Evolutionary conservation across 2,888 invertebrate genomes (phyloP).

Genomic region (Arge pagana): DNA sequence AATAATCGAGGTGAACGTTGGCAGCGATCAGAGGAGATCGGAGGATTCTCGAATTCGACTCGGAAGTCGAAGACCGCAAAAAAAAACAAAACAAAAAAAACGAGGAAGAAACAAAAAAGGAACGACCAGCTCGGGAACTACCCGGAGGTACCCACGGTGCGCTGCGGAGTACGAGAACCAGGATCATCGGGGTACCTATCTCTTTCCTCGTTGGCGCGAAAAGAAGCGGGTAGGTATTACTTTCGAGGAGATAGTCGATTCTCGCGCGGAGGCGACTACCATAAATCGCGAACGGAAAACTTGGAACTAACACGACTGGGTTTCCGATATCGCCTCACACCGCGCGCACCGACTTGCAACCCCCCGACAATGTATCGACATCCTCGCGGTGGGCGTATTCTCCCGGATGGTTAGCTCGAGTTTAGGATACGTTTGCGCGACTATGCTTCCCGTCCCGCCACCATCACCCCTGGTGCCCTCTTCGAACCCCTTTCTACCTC

Average conservation of each 20-base stretch:
- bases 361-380: conserved; percentile 29
- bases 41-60: too few species aligned
- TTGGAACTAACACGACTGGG: conserved; percentile 23
- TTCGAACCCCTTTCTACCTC: not conserved
- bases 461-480: too few species aligned
- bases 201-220: conserved; percentile 5
- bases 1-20: too few species aligned
- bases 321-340: conserved; percentile 32
- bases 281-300: conserved; percentile 50
- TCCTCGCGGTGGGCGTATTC: conserved; percentile 24
- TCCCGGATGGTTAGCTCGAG: not conserved
- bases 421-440: too few species aligned
- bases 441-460: too few species aligned
- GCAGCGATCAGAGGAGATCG: too few species aligned
- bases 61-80: too few species aligned
- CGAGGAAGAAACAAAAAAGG: conserved; percentile 4
- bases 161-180: not conserved
- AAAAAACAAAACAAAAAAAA: conserved; percentile 1
- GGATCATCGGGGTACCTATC: conserved; percentile 7
- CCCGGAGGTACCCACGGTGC: conserved; percentile 3
- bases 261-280: conserved; percentile 41
- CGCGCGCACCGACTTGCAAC: too few species aligned
- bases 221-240: conserved; percentile 51
- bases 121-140: conserved; percentile 12
- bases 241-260: conserved; percentile 50